Evolutionary conservation across 2,797 vertebrate species (phyloP).

Genomic region (Nothura maculosa): DNA sequence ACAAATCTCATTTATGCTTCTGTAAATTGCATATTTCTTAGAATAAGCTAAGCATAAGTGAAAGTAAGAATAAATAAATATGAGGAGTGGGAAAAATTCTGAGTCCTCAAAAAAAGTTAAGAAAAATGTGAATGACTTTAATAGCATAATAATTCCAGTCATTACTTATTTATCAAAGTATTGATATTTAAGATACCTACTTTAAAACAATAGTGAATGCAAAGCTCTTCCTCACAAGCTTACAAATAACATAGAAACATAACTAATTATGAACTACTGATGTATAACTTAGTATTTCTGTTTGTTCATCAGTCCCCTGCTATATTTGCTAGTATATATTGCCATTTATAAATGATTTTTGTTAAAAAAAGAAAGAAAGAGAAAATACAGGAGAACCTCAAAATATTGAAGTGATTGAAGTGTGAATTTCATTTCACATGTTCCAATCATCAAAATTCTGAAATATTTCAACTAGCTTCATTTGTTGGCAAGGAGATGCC

Average conservation of each 20-base stretch:
- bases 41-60: not conserved
- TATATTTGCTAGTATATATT: not conserved
- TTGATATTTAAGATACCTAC: no score
- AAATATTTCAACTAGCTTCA: not conserved
- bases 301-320: not conserved
- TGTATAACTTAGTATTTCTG: not conserved
- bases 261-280: not conserved
- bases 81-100: not conserved
- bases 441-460: slow-evolving; percentile 1
- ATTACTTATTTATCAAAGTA: not conserved
- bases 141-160: not conserved
- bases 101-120: not conserved
- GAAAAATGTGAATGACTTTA: not conserved
- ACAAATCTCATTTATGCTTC: not conserved
- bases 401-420: not conserved
- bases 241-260: not conserved
- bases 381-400: not conserved
- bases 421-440: slow-evolving; percentile 9
- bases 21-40: not conserved
- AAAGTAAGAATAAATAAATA: not conserved
- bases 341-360: not conserved
- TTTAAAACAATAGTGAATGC: not conserved
- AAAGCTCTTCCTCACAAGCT: not conserved
- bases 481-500: not conserved
- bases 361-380: not conserved